Base-by-base conservation (phyloP, 2,797 vertebrate genomes). In the Echiichthys vipera region DNA sequence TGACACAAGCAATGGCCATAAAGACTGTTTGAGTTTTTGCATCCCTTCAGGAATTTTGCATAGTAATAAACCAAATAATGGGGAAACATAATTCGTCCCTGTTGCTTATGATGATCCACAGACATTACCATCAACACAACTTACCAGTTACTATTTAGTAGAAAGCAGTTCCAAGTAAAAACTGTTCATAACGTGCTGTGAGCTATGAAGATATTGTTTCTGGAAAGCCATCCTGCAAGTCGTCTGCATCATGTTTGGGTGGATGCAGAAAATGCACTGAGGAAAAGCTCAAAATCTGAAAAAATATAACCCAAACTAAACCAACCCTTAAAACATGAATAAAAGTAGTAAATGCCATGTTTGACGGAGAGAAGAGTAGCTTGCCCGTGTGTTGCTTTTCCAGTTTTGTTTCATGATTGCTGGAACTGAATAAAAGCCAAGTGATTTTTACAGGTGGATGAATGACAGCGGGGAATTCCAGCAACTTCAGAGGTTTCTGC, bases 401-500 rank as follows among this genome's bases (percentile, higher is more conserved):
- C 18, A 27, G 36, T 50, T 68, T 29, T 43, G 68, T 77, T 79
- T 79, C 63, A 77, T 47, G 39, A 46, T 34, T 74, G 51, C 56
- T 74, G 68, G 43, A 83, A 55, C 30, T 68, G 37, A 67, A 78
- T 62, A 29, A 76, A 78, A 81, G 55, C 25, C 49, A 8, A 64
- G 70, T 43, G 63, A 68, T 80, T 36, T 82, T 81, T 75, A 65
- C 49, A 77, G 49, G 42, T 30, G 45, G 50, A 56, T 77, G 58
- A 80, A 54, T 76, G 53, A 81, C 78, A 77, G 75, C 46, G 2
- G 49, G 72, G 49, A 83, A 81, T 85, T 90, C 71, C 55, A 51
- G 50, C 70, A 46, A 57, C 74, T 75, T 84, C 43, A 64, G 54
- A 85, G n/a, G 66, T 66, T 74, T 75, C 61, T 42, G 53, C 59